Conservation (phyloP, 1,140 invertebrate species). For the Drosophila parvula region DNA sequence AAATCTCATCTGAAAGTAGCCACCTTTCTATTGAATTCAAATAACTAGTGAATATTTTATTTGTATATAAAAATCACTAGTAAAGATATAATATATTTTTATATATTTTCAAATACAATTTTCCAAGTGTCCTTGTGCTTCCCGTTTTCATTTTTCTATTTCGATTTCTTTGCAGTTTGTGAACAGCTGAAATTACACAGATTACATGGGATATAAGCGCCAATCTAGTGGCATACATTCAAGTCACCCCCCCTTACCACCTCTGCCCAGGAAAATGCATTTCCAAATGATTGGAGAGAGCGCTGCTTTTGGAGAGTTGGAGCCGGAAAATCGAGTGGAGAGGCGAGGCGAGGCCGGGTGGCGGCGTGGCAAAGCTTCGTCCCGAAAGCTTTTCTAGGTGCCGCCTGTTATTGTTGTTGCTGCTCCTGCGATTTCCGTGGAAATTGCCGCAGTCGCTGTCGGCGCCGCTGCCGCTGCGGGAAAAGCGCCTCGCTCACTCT, state of each 20-base stretch:
- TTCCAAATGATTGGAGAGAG: constrained; percentile 54
- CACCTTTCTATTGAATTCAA: neutral
- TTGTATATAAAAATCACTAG: neutral
- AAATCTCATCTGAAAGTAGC: no score
- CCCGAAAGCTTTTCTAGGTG: constrained; percentile 32
- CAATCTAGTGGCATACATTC: constrained; percentile 54
- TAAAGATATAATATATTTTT: neutral
- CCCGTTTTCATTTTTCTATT: neutral
- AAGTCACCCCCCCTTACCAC: neutral
- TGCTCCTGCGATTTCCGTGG: constrained; percentile 25
- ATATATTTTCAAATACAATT: neutral
- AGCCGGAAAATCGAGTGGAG: constrained; percentile 15
- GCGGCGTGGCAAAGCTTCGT: constrained; percentile 13
- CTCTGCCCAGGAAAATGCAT: constrained; percentile 40
- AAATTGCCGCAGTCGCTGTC: constrained; percentile 57
- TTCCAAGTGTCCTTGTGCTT: constrained; percentile 4
- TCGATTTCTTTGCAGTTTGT: constrained; percentile 8
- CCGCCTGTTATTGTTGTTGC: constrained; percentile 33
- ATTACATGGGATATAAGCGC: constrained; percentile 42
- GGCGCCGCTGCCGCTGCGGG: constrained; percentile 22
- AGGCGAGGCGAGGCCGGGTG: neutral
- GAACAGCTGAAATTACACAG: constrained; percentile 48
- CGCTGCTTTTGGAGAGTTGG: constrained; percentile 41
- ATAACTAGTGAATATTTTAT: neutral
- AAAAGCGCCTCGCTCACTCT: constrained; percentile 48